Evolutionary conservation across 2,797 vertebrate genomes (phyloP), one percentile per base, ranked within the genome.

Genomic region (Hemitrygon akajei): DNA sequence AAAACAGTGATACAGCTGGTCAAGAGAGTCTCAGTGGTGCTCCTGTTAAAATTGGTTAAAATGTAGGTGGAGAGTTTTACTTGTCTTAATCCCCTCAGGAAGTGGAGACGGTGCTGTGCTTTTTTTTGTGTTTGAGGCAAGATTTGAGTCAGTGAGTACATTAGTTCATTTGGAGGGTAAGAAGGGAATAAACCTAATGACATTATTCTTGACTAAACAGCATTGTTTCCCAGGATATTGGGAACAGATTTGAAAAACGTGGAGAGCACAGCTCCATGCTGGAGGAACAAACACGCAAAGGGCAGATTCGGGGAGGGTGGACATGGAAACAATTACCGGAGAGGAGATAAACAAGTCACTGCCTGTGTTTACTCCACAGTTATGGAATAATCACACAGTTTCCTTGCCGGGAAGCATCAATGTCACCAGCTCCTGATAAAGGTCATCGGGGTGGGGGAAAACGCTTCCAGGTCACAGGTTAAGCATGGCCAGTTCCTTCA

Each of bases 311-410:
- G n/a, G 63, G 60, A 89, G 9, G 18, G n/a, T 89, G 60, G 86
- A 89, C 37, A 89, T 69, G 63, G 86, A 69, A 89, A 89, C 86
- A 89, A 69, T 89, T 69, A 89, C 60, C 7, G 22, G 34, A 89
- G 34, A 20, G 7, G 66, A 89, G n/a, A 11, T 89, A 89, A 89
- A 69, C 86, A 89, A 89, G 63, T n/a, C 37, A 16, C 86, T 34
- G 86, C 69, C 60, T 89, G 14, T 87, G 84, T 87, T 87, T 66
- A 87, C 63, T 87, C 63, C 66, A n/a, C n/a, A 25, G 86, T 16
- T 37, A 69, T 69, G 16, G 47, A 47, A 47, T 47, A 47, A 47
- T 47, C 4, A 3, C 47, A 47, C 3, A 47, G 47, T 3, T 47
- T 47, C 4, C 4, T 47, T 89, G 60, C 86, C 34, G 60, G 60